Percentiles rank a stretch among this genome's conserved stretches.
These are phyloP conservation scores for Raillietiella orientalis DNA, from an alignment of 2,888 invertebrate species.

Conservation along the genomic window DNA sequence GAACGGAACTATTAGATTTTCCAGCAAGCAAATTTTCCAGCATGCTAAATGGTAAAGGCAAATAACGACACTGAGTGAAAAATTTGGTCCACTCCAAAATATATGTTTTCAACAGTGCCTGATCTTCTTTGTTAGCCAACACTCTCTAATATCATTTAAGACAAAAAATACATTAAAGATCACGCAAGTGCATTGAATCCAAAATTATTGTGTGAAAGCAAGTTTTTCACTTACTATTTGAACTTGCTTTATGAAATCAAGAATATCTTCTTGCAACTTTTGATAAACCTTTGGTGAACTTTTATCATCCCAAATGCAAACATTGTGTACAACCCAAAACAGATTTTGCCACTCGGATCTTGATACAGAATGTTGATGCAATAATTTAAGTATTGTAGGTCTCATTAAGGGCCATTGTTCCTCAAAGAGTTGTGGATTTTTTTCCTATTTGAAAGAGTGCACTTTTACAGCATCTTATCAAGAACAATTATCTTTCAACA, in stretches of 20 bases:
- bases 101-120: conserved; percentile 77
- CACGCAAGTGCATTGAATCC: conserved; percentile 1
- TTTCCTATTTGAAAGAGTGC: no score
- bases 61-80: conserved; percentile 85
- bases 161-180: conserved; percentile 3
- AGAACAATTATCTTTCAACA: no score
- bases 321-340: conserved; percentile 78
- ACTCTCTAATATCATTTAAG: conserved; percentile 23
- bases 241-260: conserved; percentile 74
- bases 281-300: conserved; percentile 60
- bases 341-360: conserved; percentile 91
- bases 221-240: conserved; percentile 22
- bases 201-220: background rate
- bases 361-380: conserved; percentile 75
- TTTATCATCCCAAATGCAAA: conserved; percentile 90
- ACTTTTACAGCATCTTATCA: no score
- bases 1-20: conserved; percentile 20
- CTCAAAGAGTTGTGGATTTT: no score
- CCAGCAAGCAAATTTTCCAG: conserved; percentile 54
- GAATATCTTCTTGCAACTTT: conserved; percentile 63
- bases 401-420: conserved; percentile 91
- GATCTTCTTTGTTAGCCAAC: conserved; percentile 66
- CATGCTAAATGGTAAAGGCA: conserved; percentile 81
- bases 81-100: conserved; percentile 95
- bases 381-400: conserved; percentile 63